These are phyloP conservation scores for Malurus leucopterus DNA, from an alignment of 2,797 vertebrate genomes.

Conservation along the genomic window DNA sequence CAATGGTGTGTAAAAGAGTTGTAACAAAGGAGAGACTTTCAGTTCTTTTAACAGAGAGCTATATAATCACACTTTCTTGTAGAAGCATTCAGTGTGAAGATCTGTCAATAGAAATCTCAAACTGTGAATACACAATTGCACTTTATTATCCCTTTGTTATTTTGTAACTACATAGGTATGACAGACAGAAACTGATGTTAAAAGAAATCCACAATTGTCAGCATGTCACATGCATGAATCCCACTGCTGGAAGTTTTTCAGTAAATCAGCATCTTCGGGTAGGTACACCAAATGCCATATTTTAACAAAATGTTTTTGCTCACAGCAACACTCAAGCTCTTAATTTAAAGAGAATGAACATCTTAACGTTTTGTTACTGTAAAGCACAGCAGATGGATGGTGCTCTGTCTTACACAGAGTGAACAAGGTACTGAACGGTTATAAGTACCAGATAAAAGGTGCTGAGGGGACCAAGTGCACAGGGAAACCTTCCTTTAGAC, in stretches of 20 bases:
- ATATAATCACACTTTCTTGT: constrained; percentile 72
- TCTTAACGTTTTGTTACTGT: constrained; percentile 34
- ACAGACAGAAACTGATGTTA: constrained; percentile 87
- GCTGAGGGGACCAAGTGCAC: background rate
- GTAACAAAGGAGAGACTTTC: constrained; percentile 70
- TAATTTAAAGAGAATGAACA: constrained; percentile 65
- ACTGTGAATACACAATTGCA: constrained; percentile 82
- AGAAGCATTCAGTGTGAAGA: constrained; percentile 72
- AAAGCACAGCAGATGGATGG: background rate
- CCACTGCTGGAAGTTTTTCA: constrained; percentile 90
- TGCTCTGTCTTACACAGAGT: background rate
- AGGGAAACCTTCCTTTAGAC: background rate
- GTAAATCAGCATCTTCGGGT: constrained; percentile 89
- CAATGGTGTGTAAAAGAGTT: constrained; percentile 67
- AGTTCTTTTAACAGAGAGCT: constrained; percentile 70
- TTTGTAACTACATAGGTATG: constrained; percentile 90
- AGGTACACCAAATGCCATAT: constrained; percentile 51
- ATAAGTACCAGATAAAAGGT: background rate
- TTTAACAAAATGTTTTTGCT: constrained; percentile 51
- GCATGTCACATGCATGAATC: constrained; percentile 91
- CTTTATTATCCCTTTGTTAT: constrained; percentile 80
- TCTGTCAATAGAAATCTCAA: constrained; percentile 80
- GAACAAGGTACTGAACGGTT: background rate
- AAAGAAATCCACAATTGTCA: constrained; percentile 94
- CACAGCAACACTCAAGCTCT: constrained; percentile 52